These are phyloP conservation scores for Andrena trimmerana DNA, from an alignment of 2,888 invertebrate genomes.

Conservation along the genomic window DNA sequence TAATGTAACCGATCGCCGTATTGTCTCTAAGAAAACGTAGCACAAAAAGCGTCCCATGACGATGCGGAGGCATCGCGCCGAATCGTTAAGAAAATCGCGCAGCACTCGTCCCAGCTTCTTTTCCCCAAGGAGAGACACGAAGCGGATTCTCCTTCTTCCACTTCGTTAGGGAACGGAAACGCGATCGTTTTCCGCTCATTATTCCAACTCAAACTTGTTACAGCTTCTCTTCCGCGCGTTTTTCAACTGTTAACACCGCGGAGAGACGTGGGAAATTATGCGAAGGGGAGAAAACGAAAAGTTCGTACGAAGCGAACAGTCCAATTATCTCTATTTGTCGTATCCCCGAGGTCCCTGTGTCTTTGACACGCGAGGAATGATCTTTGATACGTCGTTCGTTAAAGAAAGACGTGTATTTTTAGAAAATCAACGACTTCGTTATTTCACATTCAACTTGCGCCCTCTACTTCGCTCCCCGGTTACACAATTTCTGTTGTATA, in stretches of 20 bases:
- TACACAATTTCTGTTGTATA: background rate
- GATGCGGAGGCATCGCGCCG: background rate
- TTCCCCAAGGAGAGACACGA: background rate
- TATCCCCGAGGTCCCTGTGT: background rate
- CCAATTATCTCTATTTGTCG: conserved; percentile 18
- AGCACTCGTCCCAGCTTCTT: background rate
- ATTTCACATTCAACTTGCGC: background rate
- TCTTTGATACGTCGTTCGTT: background rate
- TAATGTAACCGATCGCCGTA: background rate
- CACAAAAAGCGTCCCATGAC: background rate
- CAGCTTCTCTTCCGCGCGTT: background rate
- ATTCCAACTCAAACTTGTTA: conserved; percentile 35
- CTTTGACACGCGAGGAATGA: background rate
- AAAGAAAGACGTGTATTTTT: background rate
- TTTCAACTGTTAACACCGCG: background rate
- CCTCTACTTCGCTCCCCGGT: background rate
- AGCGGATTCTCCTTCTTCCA: conserved; percentile 11
- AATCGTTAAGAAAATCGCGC: conserved; percentile 17
- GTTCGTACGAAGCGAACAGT: too few relatives aligned
- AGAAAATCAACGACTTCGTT: conserved; percentile 10
- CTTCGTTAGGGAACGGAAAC: conserved; percentile 26
- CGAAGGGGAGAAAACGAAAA: background rate
- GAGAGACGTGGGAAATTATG: conserved; percentile 29
- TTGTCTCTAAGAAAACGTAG: conserved; percentile 10
- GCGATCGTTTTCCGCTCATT: conserved; percentile 38